Evolutionary conservation across 2,888 invertebrate genomes (phyloP).

Genomic region (Acrobasis consociella): DNA sequence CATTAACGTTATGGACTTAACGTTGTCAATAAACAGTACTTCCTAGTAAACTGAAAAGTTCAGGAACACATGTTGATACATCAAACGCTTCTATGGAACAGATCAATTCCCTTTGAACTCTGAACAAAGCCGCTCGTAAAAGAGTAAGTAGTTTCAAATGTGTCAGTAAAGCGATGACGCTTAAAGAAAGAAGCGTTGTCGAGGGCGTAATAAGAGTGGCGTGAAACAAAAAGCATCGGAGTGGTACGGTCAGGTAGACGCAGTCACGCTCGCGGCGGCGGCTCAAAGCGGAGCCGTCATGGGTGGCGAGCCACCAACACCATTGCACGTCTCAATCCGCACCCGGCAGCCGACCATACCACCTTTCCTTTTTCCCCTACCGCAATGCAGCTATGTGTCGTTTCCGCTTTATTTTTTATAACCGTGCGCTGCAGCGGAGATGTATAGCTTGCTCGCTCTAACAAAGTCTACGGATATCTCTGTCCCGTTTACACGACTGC

Average conservation of each 20-base stretch:
- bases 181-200: conserved; percentile 62
- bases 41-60: conserved; percentile 37
- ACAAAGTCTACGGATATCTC: conserved; percentile 59
- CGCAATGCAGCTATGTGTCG: conserved; percentile 81
- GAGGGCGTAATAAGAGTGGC: conserved; percentile 78
- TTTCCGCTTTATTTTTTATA: conserved; percentile 82
- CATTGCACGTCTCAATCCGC: conserved; percentile 83
- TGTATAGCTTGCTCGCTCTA: conserved; percentile 69
- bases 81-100: conserved; percentile 68
- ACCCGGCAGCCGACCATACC: conserved; percentile 77
- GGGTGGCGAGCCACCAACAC: conserved; percentile 82
- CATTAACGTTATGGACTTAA: conserved; percentile 73
- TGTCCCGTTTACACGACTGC: conserved; percentile 58
- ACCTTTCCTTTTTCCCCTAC: conserved; percentile 81
- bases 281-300: conserved; percentile 78
- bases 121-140: conserved; percentile 73
- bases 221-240: conserved; percentile 69
- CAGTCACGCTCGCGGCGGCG: conserved; percentile 56
- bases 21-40: conserved; percentile 65
- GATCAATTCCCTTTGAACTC: conserved; percentile 75
- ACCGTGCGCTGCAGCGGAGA: conserved; percentile 77
- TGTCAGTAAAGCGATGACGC: conserved; percentile 72
- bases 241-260: conserved; percentile 50
- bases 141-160: conserved; percentile 74
- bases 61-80: conserved; percentile 54